Percentiles rank a stretch among this genome's conserved stretches.
phyloP scores from a whole-genome alignment of 2,888 invertebrate species.

The Heliconius cydno region DNA sequence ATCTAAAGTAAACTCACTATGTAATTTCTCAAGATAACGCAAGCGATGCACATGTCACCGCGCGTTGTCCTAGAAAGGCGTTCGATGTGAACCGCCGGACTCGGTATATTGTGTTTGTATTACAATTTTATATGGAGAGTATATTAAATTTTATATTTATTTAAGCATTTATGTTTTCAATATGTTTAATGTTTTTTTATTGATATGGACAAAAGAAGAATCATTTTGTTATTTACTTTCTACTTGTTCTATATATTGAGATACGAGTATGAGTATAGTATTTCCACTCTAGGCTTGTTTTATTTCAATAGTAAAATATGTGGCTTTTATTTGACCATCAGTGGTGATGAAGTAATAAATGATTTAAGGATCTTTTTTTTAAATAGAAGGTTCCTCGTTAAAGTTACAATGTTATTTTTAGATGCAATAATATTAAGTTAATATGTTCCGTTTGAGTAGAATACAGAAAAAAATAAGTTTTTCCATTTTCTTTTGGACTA shows the following conservation, averaged over 20 bases:
- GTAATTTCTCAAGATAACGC: slow-evolving; percentile 19
- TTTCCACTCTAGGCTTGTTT: not conserved
- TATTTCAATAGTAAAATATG: not conserved
- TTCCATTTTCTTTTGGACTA: too few species aligned
- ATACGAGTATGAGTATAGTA: not conserved
- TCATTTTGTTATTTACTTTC: not conserved
- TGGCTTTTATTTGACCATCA: too few species aligned
- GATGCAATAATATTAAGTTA: too few species aligned
- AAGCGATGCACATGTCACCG: slow-evolving; percentile 25
- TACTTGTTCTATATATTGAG: too few species aligned
- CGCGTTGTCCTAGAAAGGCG: slow-evolving; percentile 33
- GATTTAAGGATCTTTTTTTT: not conserved
- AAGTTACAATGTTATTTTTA: too few species aligned
- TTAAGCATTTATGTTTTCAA: not conserved
- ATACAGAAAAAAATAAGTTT: too few species aligned
- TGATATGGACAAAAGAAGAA: not conserved
- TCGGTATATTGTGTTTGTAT: slow-evolving; percentile 10
- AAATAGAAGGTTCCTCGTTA: too few species aligned
- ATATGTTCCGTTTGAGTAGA: too few species aligned
- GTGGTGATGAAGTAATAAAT: too few species aligned
- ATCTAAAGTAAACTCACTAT: slow-evolving; percentile 3
- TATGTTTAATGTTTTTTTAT: not conserved
- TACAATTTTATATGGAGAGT: not conserved
- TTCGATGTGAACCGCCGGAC: slow-evolving; percentile 27
- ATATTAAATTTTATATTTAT: not conserved